Conservation (phyloP, 2,113 vertebrate genomes). For the Eublepharis macularius region DNA sequence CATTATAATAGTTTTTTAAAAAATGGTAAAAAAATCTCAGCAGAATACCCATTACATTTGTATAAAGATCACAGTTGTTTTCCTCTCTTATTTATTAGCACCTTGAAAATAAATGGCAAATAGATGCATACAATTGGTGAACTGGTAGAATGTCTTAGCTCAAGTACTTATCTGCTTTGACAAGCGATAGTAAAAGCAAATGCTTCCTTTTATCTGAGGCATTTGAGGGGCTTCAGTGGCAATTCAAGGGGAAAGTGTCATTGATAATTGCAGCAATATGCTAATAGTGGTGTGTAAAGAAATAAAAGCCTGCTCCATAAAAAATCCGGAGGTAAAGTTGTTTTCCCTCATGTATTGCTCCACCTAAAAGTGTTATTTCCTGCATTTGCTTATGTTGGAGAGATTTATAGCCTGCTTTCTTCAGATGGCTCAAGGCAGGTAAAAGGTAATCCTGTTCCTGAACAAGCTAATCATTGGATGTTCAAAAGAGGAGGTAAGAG, state of each 20-base stretch:
- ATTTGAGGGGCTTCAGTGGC: slow-evolving; percentile 69
- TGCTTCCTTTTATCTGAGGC: slow-evolving; percentile 72
- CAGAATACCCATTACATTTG: slow-evolving; percentile 73
- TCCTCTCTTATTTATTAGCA: slow-evolving; percentile 85
- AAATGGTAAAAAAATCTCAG: slow-evolving; percentile 69
- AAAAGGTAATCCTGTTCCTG: not conserved
- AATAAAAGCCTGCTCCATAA: not conserved
- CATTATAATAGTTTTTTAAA: slow-evolving; percentile 71
- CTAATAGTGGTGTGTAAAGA: slow-evolving; percentile 9
- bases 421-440: not conserved
- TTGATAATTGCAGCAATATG: not conserved
- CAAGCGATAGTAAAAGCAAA: slow-evolving; percentile 48
- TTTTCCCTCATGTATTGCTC: not conserved
- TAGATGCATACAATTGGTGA: slow-evolving; percentile 61
- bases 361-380: not conserved
- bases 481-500: not conserved
- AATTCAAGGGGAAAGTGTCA: slow-evolving; percentile 39
- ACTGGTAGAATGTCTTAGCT: slow-evolving; percentile 82
- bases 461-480: not conserved
- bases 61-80: slow-evolving; percentile 80
- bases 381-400: slow-evolving; percentile 1
- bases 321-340: not conserved
- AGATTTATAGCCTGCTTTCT: not conserved
- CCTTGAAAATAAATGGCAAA: slow-evolving; percentile 84
- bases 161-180: slow-evolving; percentile 57